Conservation (phyloP, 2,888 invertebrate genomes). For the Drosophila neonasuta region DNA sequence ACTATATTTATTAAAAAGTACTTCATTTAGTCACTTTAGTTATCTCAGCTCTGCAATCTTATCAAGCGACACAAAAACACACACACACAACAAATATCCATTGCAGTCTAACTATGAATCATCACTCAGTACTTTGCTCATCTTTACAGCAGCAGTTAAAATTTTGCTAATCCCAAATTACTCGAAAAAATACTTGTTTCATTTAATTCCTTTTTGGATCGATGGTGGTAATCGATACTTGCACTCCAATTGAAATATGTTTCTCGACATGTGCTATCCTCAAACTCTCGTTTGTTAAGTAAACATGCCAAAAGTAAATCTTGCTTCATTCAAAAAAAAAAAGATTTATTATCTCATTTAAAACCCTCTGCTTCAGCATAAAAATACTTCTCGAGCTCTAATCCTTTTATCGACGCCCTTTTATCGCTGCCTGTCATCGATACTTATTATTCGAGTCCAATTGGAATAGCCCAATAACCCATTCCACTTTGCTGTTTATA, state of each 20-base stretch:
- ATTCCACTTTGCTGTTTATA: conserved; percentile 36
- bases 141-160: neutral
- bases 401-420: neutral
- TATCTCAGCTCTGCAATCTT: conserved; percentile 25
- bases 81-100: conserved; percentile 3
- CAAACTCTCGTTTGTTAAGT: too few relatives aligned
- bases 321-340: too few relatives aligned
- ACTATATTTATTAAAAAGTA: neutral
- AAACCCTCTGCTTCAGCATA: too few relatives aligned
- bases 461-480: conserved; percentile 44
- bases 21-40: neutral
- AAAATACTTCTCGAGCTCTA: too few relatives aligned
- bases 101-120: conserved; percentile 7
- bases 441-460: neutral
- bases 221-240: too few relatives aligned
- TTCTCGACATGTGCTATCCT: too few relatives aligned
- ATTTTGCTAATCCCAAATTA: neutral
- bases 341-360: too few relatives aligned
- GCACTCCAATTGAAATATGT: too few relatives aligned
- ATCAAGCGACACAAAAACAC: conserved; percentile 21
- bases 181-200: too few relatives aligned
- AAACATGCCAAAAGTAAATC: too few relatives aligned
- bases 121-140: neutral
- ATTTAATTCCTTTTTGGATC: too few relatives aligned
- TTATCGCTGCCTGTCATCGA: neutral